Evolutionary conservation across 2,797 vertebrate species (phyloP), one percentile per base, ranked within the genome.

Genomic region (Carapus acus): DNA sequence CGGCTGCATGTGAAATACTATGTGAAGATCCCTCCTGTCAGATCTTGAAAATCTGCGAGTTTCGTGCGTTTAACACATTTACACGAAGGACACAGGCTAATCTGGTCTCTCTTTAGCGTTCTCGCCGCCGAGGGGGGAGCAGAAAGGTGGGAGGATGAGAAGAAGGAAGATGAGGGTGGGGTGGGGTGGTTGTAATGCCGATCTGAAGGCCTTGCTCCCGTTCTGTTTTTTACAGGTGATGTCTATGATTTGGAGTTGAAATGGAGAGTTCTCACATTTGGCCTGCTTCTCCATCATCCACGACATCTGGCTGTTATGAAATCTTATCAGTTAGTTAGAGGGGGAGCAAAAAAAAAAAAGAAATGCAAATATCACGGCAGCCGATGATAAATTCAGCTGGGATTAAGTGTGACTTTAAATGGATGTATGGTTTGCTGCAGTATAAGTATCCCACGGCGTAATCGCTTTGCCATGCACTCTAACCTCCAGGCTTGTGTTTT

Each of bases 391-490:
- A 85, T 69, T 78, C 73, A 57, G 44, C 50, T 51, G 54, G 75
- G 88, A 87, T 88, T 89, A 88, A 65, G 70, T 51, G 27, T 57
- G 73, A 83, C 75, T 87, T 83, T 85, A 86, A 84, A 85, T 80
- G 76, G 76, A 82, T 85, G 62, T 80, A 76, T 85, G 75, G 56
- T 80, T 85, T 77, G 74, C 76, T 74, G 51, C 29, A 52, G 62
- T 68, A 59, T 66, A 76, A 82, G 73, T 72, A 78, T 80, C 68
- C 73, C 65, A 65, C 73, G 76, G 59, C 60, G 17, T 79, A 82
- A 77, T 82, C 77, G 68, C 59, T 64, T 56, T 54, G 42, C 69
- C 34, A 65, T 69, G 71, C 77, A 46, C 57, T 69, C 37, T 66
- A 53, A 76, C 71, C 72, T 57, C 19, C 36, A 55, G 76, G 71